Percentiles rank a stretch among this genome's conserved stretches.
Evolutionary conservation across 2,888 invertebrate species (phyloP).

Genomic region (Brachypalpus laphriformis): DNA sequence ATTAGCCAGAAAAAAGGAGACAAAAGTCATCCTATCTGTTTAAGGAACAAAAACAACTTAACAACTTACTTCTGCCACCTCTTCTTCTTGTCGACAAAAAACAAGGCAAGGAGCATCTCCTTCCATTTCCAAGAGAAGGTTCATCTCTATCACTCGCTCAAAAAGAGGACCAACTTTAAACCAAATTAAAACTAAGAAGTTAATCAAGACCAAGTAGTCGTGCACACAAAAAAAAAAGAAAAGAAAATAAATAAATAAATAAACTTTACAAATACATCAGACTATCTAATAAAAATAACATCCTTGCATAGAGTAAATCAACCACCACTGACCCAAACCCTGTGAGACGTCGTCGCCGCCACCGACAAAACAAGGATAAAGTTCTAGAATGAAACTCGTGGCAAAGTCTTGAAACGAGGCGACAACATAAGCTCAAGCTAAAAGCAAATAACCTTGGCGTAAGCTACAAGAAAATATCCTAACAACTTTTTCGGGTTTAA

Average conservation of each 20-base stretch:
- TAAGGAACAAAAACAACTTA: not conserved
- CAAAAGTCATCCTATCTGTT: constrained; percentile 17
- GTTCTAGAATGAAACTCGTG: constrained; percentile 36
- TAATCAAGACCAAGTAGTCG: constrained; percentile 57
- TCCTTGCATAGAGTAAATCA: constrained; percentile 69
- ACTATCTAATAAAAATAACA: constrained; percentile 70
- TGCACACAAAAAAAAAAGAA: constrained; percentile 1
- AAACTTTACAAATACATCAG: constrained; percentile 66
- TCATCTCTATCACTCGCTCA: not conserved
- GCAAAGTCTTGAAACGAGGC: constrained; percentile 60
- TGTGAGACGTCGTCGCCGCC: not conserved
- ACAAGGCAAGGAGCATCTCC: not conserved
- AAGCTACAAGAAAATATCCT: constrained; percentile 55
- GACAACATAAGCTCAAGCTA: constrained; percentile 71
- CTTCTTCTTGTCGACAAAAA: constrained; percentile 22
- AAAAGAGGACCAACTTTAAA: constrained; percentile 71
- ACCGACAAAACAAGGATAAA: constrained; percentile 29
- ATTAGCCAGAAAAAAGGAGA: constrained; percentile 50
- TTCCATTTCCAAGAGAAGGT: not conserved
- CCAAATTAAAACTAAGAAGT: constrained; percentile 74
- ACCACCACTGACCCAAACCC: constrained; percentile 51
- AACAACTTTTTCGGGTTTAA: constrained; percentile 67
- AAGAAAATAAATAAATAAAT: not conserved
- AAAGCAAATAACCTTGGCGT: constrained; percentile 66
- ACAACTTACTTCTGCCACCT: constrained; percentile 41